Percentiles rank a stretch among this genome's conserved stretches.
Conservation (phyloP, 2,113 vertebrate genomes). For the Scomber colias region DNA sequence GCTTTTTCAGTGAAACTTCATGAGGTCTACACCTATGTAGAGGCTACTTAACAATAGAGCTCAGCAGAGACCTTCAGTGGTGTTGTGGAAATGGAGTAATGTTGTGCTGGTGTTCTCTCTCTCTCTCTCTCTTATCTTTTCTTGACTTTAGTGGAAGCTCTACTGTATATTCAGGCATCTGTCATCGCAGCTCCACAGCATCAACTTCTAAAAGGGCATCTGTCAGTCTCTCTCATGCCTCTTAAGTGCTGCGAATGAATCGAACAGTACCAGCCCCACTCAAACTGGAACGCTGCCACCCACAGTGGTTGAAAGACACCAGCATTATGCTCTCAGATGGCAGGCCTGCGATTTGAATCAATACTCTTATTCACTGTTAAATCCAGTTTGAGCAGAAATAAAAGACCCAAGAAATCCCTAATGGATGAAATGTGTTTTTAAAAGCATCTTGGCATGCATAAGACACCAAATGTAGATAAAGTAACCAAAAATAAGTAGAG, state of each 20-base stretch:
- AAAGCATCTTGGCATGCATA: background rate
- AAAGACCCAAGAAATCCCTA: constrained; percentile 7
- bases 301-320: constrained; percentile 22
- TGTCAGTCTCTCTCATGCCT: constrained; percentile 59
- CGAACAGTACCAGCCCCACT: constrained; percentile 35
- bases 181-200: constrained; percentile 33
- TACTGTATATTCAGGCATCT: constrained; percentile 39
- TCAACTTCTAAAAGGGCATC: constrained; percentile 65
- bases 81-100: background rate
- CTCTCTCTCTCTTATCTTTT: background rate
- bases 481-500: constrained; percentile 32
- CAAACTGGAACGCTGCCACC: constrained; percentile 42
- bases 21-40: no score
- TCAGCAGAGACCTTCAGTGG: background rate
- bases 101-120: background rate
- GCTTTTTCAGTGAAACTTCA: background rate
- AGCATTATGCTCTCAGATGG: constrained; percentile 3
- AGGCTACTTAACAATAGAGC: no score
- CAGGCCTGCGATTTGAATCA: constrained; percentile 13
- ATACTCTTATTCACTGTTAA: constrained; percentile 23
- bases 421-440: constrained; percentile 12
- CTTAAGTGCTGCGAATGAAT: constrained; percentile 47
- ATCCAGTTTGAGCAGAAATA: constrained; percentile 3
- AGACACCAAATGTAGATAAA: background rate
- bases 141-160: constrained; percentile 19